These are phyloP conservation scores for Dicyrtoma fusca DNA, from an alignment of 2,888 invertebrate species.

Conservation along the genomic window DNA sequence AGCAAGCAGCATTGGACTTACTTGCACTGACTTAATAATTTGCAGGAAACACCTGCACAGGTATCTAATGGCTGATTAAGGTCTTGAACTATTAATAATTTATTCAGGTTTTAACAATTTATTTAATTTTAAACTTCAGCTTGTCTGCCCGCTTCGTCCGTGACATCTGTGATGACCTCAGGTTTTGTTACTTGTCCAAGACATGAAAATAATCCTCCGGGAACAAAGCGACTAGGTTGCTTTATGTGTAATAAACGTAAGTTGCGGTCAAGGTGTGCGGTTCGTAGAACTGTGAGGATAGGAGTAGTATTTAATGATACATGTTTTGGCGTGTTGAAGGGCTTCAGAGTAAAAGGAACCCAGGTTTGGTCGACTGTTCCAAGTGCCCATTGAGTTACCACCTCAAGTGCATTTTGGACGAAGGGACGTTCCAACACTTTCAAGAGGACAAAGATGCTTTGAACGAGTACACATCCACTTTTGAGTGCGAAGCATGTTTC, in stretches of 20 bases:
- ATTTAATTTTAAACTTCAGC: conserved; percentile 28
- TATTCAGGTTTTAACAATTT: not conserved
- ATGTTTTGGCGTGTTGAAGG: not conserved
- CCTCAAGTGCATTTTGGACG: conserved; percentile 39
- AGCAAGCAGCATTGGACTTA: no score
- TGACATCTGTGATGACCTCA: conserved; percentile 40
- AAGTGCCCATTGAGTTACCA: conserved; percentile 48
- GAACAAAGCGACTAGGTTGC: conserved; percentile 47
- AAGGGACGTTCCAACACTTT: not conserved
- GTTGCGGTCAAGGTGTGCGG: no score
- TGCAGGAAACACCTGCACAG: no score
- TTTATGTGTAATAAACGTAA: conserved; percentile 48
- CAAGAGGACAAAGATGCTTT: not conserved
- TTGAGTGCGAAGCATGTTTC: conserved; percentile 45
- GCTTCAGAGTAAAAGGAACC: conserved; percentile 31
- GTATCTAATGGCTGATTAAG: not conserved
- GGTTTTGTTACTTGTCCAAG: conserved; percentile 48
- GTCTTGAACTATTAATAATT: not conserved
- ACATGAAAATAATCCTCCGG: conserved; percentile 40
- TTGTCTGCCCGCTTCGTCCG: conserved; percentile 48
- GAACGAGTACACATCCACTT: conserved; percentile 17
- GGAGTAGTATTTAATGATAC: no score
- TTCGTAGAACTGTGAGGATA: no score
- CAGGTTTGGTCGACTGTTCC: conserved; percentile 37
- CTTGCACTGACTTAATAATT: no score